These are phyloP conservation scores for Drosophila rubida DNA, from an alignment of 2,888 invertebrate genomes.

Conservation along the genomic window DNA sequence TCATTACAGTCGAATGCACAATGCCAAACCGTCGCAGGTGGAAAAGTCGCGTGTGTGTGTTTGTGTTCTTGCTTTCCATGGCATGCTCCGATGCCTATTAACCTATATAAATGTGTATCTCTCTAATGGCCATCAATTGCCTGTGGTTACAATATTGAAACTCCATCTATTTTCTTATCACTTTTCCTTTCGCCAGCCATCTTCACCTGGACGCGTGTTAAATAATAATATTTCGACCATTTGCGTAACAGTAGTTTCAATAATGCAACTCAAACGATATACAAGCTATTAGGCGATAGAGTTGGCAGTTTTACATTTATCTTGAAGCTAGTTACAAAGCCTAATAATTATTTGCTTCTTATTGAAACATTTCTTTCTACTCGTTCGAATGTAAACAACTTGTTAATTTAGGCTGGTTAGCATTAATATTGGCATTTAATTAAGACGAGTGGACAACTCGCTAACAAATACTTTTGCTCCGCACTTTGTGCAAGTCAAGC, in stretches of 20 bases:
- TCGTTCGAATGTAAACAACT: no score
- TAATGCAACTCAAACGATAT: neutral
- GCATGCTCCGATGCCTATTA: conserved; percentile 1
- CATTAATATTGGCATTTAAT: neutral
- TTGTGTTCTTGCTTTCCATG: neutral
- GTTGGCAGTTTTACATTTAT: no score
- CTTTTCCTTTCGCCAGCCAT: neutral
- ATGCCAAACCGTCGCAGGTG: neutral
- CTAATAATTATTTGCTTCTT: no score
- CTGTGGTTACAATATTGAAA: neutral
- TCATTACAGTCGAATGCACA: conserved; percentile 22
- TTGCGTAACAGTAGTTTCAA: neutral
- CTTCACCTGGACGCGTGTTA: neutral
- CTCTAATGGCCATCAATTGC: neutral
- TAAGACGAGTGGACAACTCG: neutral
- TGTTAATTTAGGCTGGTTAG: no score
- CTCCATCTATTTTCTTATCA: neutral
- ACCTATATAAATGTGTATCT: conserved; percentile 4
- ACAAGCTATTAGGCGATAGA: no score
- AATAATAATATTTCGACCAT: neutral
- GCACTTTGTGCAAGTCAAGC: neutral
- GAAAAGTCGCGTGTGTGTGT: neutral
- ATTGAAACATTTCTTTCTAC: no score
- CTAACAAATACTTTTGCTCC: neutral
- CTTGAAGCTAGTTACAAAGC: no score